A percentile compares a stretch with the other conserved stretches of the same genome.
phyloP scores from a whole-genome alignment of 1,140 invertebrate genomes.

The Alviniconcha marisindica region DNA sequence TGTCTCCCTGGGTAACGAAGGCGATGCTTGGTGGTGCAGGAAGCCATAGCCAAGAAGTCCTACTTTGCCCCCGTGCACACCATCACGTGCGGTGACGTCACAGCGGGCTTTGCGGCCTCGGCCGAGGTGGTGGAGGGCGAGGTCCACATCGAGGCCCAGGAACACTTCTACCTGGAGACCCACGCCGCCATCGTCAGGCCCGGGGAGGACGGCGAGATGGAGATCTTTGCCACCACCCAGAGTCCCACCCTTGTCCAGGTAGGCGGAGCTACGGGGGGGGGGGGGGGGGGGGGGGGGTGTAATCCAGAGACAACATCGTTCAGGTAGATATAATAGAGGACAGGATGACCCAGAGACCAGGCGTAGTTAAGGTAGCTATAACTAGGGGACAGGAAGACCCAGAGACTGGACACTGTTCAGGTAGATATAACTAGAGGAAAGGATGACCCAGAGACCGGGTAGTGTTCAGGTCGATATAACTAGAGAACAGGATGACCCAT shows the following conservation, averaged over 20 bases:
- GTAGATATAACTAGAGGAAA: too few species aligned
- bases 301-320: too few species aligned
- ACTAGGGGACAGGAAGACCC: too few species aligned
- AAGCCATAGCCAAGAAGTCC: constrained; percentile 60
- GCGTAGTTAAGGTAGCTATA: too few species aligned
- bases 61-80: constrained; percentile 44
- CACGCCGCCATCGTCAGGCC: constrained; percentile 85
- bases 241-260: constrained; percentile 85
- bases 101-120: constrained; percentile 81
- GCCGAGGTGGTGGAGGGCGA: constrained; percentile 79
- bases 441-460: too few species aligned
- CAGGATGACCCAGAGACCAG: too few species aligned
- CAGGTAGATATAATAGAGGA: too few species aligned
- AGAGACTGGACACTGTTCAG: too few species aligned
- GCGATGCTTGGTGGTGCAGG: constrained; percentile 42
- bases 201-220: constrained; percentile 89
- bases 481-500: too few species aligned
- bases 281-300: too few species aligned
- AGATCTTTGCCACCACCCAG: constrained; percentile 90
- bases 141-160: constrained; percentile 91
- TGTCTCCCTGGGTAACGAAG: too few species aligned
- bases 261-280: neutral
- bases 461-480: too few species aligned
- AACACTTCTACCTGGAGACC: constrained; percentile 98
- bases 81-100: constrained; percentile 82